Evolutionary conservation across 2,797 vertebrate species (phyloP).

Genomic region (Falco cherrug): DNA sequence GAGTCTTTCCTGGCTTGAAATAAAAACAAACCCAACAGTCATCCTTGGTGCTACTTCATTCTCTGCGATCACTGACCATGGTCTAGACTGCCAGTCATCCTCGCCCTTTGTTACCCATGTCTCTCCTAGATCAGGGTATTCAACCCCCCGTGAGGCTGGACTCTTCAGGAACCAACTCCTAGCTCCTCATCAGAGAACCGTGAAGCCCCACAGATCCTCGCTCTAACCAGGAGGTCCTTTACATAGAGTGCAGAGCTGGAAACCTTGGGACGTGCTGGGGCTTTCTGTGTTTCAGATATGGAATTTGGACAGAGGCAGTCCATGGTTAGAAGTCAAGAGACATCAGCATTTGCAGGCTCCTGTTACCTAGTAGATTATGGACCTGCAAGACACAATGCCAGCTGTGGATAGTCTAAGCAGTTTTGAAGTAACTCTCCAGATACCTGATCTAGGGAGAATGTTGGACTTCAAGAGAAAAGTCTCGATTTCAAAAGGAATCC

Average conservation of each 20-base stretch:
- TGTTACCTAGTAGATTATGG: not conserved
- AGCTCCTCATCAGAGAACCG: not conserved
- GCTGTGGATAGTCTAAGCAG: not conserved
- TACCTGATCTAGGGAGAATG: not conserved
- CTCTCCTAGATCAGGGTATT: not conserved
- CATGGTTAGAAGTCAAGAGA: not conserved
- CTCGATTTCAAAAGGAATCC: not conserved
- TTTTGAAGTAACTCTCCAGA: not conserved
- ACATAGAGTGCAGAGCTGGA: not conserved
- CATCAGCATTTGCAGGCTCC: not conserved
- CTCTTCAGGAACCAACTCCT: not conserved
- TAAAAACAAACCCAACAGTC: not conserved
- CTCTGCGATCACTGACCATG: accelerated
- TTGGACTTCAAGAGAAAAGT: not conserved
- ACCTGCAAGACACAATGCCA: not conserved
- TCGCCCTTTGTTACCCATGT: not conserved
- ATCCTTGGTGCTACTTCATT: not conserved
- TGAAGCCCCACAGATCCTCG: not conserved
- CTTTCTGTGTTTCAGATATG: not conserved
- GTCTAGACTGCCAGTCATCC: not conserved
- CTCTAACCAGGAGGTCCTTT: not conserved
- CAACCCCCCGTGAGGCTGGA: not conserved
- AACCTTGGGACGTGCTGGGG: not conserved
- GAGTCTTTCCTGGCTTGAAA: not conserved
- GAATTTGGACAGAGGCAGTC: not conserved